Percentiles rank a stretch among this genome's conserved stretches.
Evolutionary conservation across 2,113 vertebrate genomes (phyloP).

Genomic region (Columba janthina): DNA sequence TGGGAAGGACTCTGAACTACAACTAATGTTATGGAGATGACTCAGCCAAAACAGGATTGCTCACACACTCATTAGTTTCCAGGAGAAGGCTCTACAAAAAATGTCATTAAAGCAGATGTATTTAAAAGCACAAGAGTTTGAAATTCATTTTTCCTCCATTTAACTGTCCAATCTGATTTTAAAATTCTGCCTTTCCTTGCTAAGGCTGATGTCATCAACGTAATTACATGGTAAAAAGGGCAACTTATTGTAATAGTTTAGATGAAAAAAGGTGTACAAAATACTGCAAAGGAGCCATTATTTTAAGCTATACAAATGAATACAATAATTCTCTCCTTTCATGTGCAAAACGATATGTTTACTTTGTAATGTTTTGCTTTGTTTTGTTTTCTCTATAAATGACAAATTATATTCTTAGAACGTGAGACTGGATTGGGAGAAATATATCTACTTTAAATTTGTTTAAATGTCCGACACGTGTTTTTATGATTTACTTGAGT

Average conservation of each 20-base stretch:
- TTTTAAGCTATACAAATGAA: neutral
- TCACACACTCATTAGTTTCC: neutral
- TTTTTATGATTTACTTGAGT: neutral
- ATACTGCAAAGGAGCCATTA: neutral
- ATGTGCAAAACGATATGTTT: neutral
- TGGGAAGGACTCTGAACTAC: neutral
- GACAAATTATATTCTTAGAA: neutral
- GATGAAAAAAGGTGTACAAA: neutral
- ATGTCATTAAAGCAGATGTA: neutral
- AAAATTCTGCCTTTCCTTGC: neutral
- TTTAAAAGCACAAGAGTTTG: neutral
- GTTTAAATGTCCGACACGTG: neutral
- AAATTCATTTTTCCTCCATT: neutral
- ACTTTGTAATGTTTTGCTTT: neutral
- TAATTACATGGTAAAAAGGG: neutral
- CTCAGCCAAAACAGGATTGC: neutral
- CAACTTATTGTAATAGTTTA: neutral
- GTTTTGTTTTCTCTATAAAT: neutral
- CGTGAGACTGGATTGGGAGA: neutral
- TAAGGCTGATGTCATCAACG: neutral
- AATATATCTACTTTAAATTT: neutral
- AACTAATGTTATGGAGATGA: neutral
- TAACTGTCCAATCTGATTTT: neutral
- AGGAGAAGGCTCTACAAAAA: neutral
- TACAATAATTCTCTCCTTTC: neutral